Percentiles rank a stretch among this genome's conserved stretches.
Conservation (phyloP, 2,888 invertebrate species). For the Tachina fera region DNA sequence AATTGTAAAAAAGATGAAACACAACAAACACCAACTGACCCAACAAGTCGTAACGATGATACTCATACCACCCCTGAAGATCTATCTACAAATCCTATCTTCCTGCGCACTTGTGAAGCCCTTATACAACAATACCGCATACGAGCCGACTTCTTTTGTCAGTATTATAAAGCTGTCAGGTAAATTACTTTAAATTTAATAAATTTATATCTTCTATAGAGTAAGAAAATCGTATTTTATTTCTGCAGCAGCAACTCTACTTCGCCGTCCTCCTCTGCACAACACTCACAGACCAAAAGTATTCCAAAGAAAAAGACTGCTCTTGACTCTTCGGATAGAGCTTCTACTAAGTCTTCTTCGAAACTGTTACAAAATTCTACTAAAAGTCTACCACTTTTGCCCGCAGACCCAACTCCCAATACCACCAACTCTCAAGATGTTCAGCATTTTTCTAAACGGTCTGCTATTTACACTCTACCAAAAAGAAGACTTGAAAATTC, state of each 20-base stretch:
- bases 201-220: neutral
- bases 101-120: constrained; percentile 84
- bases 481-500: constrained; percentile 73
- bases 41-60: constrained; percentile 27
- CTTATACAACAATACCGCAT: constrained; percentile 87
- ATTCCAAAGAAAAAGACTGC: constrained; percentile 49
- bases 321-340: constrained; percentile 26
- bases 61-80: constrained; percentile 64
- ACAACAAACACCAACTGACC: neutral
- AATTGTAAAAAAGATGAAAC: neutral
- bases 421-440: constrained; percentile 72
- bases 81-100: constrained; percentile 75
- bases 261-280: constrained; percentile 71
- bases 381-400: neutral
- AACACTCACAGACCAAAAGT: constrained; percentile 59
- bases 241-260: constrained; percentile 62
- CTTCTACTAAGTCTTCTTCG: constrained; percentile 26
- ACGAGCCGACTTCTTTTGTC: constrained; percentile 91
- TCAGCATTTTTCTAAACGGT: constrained; percentile 78
- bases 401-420: constrained; percentile 44
- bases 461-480: constrained; percentile 81
- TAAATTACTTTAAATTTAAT: constrained; percentile 75
- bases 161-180: constrained; percentile 85
- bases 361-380: constrained; percentile 71
- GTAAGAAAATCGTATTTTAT: neutral